Conservation (phyloP, 2,797 vertebrate genomes). For the Macrochelys suwanniensis region DNA sequence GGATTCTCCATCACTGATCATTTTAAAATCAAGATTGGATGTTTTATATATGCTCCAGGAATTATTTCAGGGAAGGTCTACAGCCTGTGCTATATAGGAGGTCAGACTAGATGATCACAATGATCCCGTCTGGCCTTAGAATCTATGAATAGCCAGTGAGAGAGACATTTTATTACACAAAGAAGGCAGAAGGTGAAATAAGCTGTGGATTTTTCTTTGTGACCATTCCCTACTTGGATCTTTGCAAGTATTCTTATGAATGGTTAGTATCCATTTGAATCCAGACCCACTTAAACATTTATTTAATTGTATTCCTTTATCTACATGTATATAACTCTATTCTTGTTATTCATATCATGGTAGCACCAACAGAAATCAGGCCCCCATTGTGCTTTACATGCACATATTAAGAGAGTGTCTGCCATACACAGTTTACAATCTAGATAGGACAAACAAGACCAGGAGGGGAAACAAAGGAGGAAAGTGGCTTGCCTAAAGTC, state of each 20-base stretch:
- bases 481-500: not conserved
- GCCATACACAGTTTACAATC: not conserved
- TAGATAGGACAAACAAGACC: not conserved
- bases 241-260: conserved; percentile 15
- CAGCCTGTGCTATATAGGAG: not conserved
- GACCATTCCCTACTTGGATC: conserved; percentile 11
- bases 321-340: not conserved
- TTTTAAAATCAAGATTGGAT: not conserved
- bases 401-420: not conserved
- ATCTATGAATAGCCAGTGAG: not conserved
- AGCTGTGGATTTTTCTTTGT: conserved; percentile 25
- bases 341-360: not conserved
- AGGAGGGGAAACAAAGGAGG: not conserved
- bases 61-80: not conserved
- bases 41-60: not conserved
- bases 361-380: not conserved
- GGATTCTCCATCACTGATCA: not conserved
- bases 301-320: not conserved
- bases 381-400: not conserved
- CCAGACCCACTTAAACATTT: not conserved
- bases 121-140: not conserved
- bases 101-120: not conserved
- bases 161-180: conserved; percentile 45
- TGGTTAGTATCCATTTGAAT: conserved; percentile 16
- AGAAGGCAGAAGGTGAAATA: conserved; percentile 25